phyloP scores from a whole-genome alignment of 2,797 vertebrate genomes.

The Nannoperca australis region DNA sequence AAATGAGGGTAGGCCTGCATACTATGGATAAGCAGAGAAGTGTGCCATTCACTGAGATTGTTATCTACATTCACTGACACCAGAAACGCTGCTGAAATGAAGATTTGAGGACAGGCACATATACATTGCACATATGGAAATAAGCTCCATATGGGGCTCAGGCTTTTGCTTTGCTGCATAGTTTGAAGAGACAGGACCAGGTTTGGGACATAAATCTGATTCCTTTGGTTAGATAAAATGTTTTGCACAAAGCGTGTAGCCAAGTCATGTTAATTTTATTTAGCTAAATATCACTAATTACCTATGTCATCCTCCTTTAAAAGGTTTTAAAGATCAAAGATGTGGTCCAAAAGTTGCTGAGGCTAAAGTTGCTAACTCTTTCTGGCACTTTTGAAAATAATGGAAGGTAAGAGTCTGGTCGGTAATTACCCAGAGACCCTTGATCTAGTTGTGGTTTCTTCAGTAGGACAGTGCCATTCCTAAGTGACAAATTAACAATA shows the following conservation, averaged over 20 bases:
- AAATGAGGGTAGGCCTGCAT: slow-evolving; percentile 39
- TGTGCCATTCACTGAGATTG: slow-evolving; percentile 48
- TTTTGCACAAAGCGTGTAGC: slow-evolving; percentile 1
- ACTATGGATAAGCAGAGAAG: slow-evolving; percentile 50
- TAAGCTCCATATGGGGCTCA: slow-evolving; percentile 17
- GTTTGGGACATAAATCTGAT: slow-evolving; percentile 18
- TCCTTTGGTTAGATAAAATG: slow-evolving; percentile 4
- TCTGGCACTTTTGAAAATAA: not conserved
- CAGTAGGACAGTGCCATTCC: not conserved
- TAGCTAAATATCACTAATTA: not conserved
- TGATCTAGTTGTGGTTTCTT: not conserved
- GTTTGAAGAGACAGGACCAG: slow-evolving; percentile 15
- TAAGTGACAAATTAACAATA: not conserved
- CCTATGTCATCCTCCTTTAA: not conserved
- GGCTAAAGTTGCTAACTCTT: not conserved
- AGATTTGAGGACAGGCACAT: slow-evolving; percentile 39
- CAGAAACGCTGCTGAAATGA: slow-evolving; percentile 41
- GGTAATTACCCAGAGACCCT: not conserved
- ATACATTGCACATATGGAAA: slow-evolving; percentile 25
- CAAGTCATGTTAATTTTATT: not conserved
- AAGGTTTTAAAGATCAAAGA: not conserved
- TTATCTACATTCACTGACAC: slow-evolving; percentile 47
- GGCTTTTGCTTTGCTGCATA: slow-evolving; percentile 19
- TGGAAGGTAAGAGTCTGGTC: not conserved
- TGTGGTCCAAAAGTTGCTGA: not conserved